Conservation (phyloP, 2,797 vertebrate species). For the Acropternis orthonyx region DNA sequence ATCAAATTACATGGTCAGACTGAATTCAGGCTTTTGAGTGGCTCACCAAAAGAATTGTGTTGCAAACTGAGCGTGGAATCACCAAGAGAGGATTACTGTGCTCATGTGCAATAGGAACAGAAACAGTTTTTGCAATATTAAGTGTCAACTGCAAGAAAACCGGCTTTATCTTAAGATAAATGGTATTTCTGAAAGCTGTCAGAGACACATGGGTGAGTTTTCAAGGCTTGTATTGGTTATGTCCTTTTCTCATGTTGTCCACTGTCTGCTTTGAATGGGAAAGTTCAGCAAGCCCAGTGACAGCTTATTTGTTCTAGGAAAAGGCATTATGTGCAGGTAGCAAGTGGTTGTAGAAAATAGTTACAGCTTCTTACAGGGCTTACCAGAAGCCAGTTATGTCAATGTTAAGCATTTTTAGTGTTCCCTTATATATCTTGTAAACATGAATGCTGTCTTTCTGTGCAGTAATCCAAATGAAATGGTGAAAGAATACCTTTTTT, state of each 20-base stretch:
- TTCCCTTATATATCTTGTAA: not conserved
- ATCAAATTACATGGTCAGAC: not conserved
- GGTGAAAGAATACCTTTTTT: not conserved
- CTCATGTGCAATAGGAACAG: not conserved
- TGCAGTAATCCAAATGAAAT: not conserved
- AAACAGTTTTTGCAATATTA: not conserved
- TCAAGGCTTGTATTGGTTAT: not conserved
- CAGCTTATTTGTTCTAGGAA: not conserved
- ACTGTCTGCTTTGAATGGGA: not conserved
- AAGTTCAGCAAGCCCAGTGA: not conserved
- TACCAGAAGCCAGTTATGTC: conserved; percentile 2
- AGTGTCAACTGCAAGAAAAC: not conserved
- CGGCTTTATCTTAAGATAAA: not conserved
- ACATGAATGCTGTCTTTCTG: not conserved
- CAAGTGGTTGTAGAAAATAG: not conserved
- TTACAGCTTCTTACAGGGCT: not conserved
- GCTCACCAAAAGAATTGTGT: not conserved
- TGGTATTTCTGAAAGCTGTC: not conserved
- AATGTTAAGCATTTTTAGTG: not conserved
- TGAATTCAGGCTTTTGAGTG: not conserved
- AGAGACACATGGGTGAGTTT: not conserved
- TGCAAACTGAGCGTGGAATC: not conserved
- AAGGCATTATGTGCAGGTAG: not conserved
- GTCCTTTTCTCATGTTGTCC: not conserved
- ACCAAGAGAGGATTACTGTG: not conserved